Conservation (phyloP, 2,888 invertebrate genomes). For the Dasysyrphus tricinctus region DNA sequence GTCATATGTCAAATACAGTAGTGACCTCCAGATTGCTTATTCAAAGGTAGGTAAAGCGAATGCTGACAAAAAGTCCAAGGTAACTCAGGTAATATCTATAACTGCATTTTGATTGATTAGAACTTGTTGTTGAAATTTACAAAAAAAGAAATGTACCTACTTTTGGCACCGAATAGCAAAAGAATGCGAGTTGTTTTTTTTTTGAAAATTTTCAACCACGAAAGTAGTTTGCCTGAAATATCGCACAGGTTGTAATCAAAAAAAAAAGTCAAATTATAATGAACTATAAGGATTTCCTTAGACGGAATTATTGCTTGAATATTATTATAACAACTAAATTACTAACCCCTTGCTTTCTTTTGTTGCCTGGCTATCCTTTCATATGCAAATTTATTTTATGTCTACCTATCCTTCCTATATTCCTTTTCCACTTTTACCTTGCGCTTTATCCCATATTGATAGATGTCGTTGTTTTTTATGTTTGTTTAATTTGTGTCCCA, state of each 20-base stretch:
- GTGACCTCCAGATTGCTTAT: slow-evolving; percentile 65
- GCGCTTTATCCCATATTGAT: slow-evolving; percentile 49
- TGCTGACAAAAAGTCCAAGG: slow-evolving; percentile 44
- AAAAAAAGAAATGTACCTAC: neutral
- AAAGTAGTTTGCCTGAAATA: slow-evolving; percentile 49
- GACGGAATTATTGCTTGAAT: slow-evolving; percentile 30
- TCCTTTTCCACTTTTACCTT: slow-evolving; percentile 18
- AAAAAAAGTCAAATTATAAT: slow-evolving; percentile 15
- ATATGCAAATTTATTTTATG: neutral
- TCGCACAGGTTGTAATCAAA: slow-evolving; percentile 4
- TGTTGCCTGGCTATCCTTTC: slow-evolving; percentile 25
- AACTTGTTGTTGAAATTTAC: slow-evolving; percentile 16
- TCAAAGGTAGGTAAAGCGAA: slow-evolving; percentile 72
- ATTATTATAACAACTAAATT: neutral
- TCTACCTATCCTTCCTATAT: neutral
- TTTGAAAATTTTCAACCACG: slow-evolving; percentile 23
- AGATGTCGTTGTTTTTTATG: slow-evolving; percentile 54
- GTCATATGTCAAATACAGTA: slow-evolving; percentile 72
- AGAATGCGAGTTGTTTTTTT: slow-evolving; percentile 37
- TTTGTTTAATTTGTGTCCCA: slow-evolving; percentile 35
- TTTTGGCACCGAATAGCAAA: slow-evolving; percentile 32
- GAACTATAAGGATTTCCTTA: slow-evolving; percentile 12
- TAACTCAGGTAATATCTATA: slow-evolving; percentile 67
- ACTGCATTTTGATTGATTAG: slow-evolving; percentile 38
- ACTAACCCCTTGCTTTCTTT: slow-evolving; percentile 40